Conservation (phyloP, 2,797 vertebrate genomes). For the Lemur catta region DNA sequence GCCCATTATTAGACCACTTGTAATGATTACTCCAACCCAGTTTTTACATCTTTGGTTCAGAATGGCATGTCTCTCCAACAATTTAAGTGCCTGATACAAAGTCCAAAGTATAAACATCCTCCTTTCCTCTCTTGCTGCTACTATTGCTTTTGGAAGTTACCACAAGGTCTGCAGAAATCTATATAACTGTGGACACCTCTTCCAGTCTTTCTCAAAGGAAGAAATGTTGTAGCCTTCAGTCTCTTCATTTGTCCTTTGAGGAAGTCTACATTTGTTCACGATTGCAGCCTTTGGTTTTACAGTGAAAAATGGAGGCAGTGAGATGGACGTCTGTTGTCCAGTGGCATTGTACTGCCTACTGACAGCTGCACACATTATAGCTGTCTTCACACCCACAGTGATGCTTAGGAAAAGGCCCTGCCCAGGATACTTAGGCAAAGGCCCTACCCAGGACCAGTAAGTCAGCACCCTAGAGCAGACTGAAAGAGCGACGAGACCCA, state of each 20-base stretch:
- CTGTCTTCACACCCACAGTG: conserved; percentile 65
- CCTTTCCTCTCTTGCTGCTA: conserved; percentile 79
- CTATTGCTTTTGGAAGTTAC: conserved; percentile 66
- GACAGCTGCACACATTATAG: not conserved
- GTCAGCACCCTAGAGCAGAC: not conserved
- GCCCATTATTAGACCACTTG: conserved; percentile 84
- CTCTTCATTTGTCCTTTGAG: conserved; percentile 72
- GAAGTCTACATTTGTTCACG: conserved; percentile 71
- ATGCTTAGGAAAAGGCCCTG: not conserved
- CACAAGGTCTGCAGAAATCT: conserved; percentile 64
- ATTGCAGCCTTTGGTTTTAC: conserved; percentile 72
- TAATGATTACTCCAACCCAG: conserved; percentile 82
- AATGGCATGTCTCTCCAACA: conserved; percentile 86
- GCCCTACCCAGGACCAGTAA: not conserved
- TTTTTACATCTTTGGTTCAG: conserved; percentile 84
- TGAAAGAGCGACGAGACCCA: not conserved
- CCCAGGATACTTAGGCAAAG: not conserved
- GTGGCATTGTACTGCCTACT: conserved; percentile 60
- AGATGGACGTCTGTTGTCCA: conserved; percentile 57
- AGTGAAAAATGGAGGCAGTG: not conserved
- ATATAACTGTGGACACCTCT: conserved; percentile 29
- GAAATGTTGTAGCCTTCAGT: conserved; percentile 40
- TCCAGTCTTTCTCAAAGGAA: conserved; percentile 21
- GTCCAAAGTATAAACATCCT: conserved; percentile 83
- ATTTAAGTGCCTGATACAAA: conserved; percentile 87